These are phyloP conservation scores for Meleagris gallopavo DNA, from an alignment of 2,113 vertebrate species.

Conservation along the genomic window DNA sequence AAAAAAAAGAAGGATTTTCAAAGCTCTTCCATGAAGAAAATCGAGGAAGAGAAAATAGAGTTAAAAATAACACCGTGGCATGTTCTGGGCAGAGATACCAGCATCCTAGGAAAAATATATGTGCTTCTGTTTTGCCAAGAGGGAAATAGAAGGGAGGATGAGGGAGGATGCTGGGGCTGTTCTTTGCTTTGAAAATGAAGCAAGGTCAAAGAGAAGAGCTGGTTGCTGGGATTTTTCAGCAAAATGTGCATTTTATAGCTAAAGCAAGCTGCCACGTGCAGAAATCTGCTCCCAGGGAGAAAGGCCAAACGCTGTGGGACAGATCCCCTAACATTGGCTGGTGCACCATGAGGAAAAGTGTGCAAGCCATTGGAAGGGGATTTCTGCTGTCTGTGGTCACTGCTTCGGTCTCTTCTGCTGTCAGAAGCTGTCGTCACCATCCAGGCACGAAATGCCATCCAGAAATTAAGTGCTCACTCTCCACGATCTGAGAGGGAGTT, in stretches of 20 bases:
- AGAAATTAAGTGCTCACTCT: slow-evolving; percentile 36
- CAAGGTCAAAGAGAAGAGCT: slow-evolving; percentile 47
- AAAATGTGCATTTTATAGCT: background rate
- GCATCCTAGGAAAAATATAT: slow-evolving; percentile 23
- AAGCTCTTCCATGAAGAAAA: slow-evolving; percentile 39
- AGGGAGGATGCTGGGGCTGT: slow-evolving; percentile 58
- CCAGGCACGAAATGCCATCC: slow-evolving; percentile 21
- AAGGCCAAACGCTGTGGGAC: background rate
- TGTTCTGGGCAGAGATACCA: slow-evolving; percentile 68
- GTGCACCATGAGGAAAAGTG: background rate
- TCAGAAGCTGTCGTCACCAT: background rate
- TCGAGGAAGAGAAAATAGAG: slow-evolving; percentile 42
- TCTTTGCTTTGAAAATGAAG: slow-evolving; percentile 59
- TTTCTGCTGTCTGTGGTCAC: background rate
- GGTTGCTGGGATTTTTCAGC: slow-evolving; percentile 10
- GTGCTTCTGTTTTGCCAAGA: slow-evolving; percentile 7
- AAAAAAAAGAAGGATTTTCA: background rate
- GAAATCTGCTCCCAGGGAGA: background rate
- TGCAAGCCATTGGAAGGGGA: background rate
- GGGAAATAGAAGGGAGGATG: slow-evolving; percentile 64
- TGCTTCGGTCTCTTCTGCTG: background rate
- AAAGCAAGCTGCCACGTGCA: background rate
- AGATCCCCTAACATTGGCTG: rapidly evolving
- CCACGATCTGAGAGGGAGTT: slow-evolving; percentile 54
- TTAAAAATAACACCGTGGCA: slow-evolving; percentile 64